Evolutionary conservation across 2,888 invertebrate species (phyloP).

Genomic region (Apeira syringaria): DNA sequence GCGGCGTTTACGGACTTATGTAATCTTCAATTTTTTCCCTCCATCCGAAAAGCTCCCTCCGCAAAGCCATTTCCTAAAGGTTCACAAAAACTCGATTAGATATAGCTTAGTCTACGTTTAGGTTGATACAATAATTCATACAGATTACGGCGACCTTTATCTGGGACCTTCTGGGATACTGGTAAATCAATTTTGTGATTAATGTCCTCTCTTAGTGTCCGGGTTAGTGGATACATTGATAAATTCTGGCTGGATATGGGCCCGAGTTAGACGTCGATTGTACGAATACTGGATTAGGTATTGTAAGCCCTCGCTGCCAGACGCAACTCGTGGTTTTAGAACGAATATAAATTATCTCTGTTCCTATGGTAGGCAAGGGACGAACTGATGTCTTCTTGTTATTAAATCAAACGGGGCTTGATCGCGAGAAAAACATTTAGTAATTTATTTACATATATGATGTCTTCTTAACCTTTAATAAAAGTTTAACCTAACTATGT

Average conservation of each 20-base stretch:
- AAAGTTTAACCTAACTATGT: too few species aligned
- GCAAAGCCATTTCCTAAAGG: constrained; percentile 12
- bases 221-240: constrained; percentile 6
- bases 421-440: too few species aligned
- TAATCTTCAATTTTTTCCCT: constrained; percentile 19
- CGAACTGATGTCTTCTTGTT: too few species aligned
- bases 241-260: constrained; percentile 16
- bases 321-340: constrained; percentile 13
- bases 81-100: constrained; percentile 18
- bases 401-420: too few species aligned
- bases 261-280: constrained; percentile 9
- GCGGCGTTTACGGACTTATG: constrained; percentile 17
- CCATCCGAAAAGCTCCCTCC: constrained; percentile 2
- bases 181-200: constrained; percentile 26
- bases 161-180: constrained; percentile 5
- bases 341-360: too few species aligned
- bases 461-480: too few species aligned
- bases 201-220: constrained; percentile 11
- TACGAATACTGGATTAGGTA: constrained; percentile 13
- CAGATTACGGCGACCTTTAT: constrained; percentile 10
- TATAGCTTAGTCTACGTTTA: constrained; percentile 13
- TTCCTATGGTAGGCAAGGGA: too few species aligned
- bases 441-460: too few species aligned
- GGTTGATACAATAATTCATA: constrained; percentile 21
- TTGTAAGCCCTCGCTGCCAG: background rate